Base-by-base conservation (phyloP, 1,140 invertebrate species). In the Battus philenor region DNA sequence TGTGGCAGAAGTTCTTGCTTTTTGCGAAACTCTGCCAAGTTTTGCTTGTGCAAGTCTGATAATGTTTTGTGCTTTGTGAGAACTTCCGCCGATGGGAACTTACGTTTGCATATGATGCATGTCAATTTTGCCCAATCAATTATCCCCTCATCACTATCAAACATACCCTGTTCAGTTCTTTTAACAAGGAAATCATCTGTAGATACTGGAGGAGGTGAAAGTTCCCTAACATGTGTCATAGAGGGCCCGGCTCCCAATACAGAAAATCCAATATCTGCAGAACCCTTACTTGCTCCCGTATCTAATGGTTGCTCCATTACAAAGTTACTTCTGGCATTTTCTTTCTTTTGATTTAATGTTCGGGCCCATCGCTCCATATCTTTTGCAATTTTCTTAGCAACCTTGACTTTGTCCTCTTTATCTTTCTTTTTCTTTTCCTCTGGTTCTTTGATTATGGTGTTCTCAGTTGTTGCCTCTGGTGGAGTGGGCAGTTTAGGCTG, bases 321-420 rank as follows among this genome's bases (percentile, higher is more conserved):
- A 74, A 89, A 87, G 48, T 89, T 91, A 32, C 89, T 89, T 52
- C 91, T 91, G 15, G 92, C 90, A 49, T 90, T 93, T 62, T 98
- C 96, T 83, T 99, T 99, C 85, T 97, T 97, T 68, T 98, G 97
- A 84, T 99, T 99, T 39, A 98, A 86, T 3, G 95, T 97, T 71
- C 98, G 97, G 0, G 98, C 98, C 98, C 98, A 99, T 65, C 93
- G 92, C 63, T 96, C 94, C 95, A 97, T 97, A 67, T 97, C 94
- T 86, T 98, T 98, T 0, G 97, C 97, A 62, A 99, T 98, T 84
- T 98, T 98, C 71, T 98, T 98, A 0, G 98, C 98, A 8, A 98
- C 96, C 87, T 98, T 98, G 0, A 97, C 95, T 87, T 99, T 97
- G 58, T 97, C 95, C 39, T 94, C 91, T 57, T 94, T 92, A 24